Evolutionary conservation across 2,888 invertebrate species (phyloP), one percentile per base, ranked within the genome.

Genomic region (Strigamia transsilvanica): DNA sequence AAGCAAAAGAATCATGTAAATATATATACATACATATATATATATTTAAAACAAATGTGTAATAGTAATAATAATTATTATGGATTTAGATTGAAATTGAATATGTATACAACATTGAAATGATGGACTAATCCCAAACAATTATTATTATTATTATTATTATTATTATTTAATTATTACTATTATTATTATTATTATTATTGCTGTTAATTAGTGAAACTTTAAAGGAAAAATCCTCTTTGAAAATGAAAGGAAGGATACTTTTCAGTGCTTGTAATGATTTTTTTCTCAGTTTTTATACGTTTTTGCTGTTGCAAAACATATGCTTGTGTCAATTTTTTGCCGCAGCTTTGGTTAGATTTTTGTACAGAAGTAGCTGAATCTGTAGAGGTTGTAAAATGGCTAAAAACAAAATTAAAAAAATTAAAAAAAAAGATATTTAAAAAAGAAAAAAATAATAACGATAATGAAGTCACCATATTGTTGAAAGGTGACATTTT

Each of bases 221-320:
- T 2, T 34, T 18, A 56, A 56, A 18, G 56, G 56, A 56, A 56
- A 56, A 56, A 56, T 56, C 56, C 56, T 56, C 56, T 56, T 56
- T 56, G 18, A 18, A 56, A 21, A 56, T 56, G 56, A 56, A 56
- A 56, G 56, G 56, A 56, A 56, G 56, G 56, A 56, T 56, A 56
- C 21, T 56, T 56, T 56, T 56, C 56, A 56, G 56, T 56, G 56
- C 56, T 56, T 56, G 56, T 56, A 56, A 46, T 46, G 46, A 46
- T 56, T 56, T 56, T 56, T 56, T 56, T 56, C 18, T 56, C 56
- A 18, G 56, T 56, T 56, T 56, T 56, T 56, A 56, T 56, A 56
- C 56, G 56, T 56, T 56, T 56, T 56, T 56, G 56, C 56, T 56
- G 56, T 56, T 56, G 56, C 56, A 56, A 56, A 56, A 56, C 56